A percentile compares a stretch with the other conserved stretches of the same genome.
These are phyloP conservation scores for Epinephelus coioides DNA, from an alignment of 2,797 vertebrate genomes.

Conservation along the genomic window DNA sequence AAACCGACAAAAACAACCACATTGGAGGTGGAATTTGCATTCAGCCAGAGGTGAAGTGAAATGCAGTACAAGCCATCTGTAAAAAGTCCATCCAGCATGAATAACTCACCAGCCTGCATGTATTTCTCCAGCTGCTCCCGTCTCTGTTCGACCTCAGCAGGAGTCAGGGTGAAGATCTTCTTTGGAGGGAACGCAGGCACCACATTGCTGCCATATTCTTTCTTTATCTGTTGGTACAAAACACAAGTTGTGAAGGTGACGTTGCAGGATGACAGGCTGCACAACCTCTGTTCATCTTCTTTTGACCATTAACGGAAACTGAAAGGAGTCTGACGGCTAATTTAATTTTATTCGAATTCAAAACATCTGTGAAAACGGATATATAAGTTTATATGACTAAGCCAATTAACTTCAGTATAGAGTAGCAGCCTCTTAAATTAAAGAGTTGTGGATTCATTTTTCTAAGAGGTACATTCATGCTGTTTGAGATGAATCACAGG, in stretches of 20 bases:
- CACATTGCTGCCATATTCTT: conserved; percentile 95
- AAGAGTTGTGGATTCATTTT: conserved; percentile 46
- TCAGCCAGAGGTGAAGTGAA: conserved; percentile 46
- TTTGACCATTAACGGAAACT: background rate
- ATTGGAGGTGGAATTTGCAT: conserved; percentile 35
- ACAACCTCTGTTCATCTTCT: background rate
- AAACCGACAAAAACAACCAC: conserved; percentile 36
- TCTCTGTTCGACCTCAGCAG: conserved; percentile 95
- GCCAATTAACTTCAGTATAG: conserved; percentile 16
- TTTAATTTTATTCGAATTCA: background rate
- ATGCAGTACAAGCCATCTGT: conserved; percentile 46
- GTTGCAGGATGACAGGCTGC: too few relatives aligned
- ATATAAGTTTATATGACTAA: background rate
- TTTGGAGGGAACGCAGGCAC: conserved; percentile 97
- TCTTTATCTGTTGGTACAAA: conserved; percentile 89
- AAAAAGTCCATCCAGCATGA: conserved; percentile 38
- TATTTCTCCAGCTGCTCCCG: conserved; percentile 98
- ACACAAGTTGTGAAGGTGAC: conserved; percentile 12
- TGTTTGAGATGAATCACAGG: conserved; percentile 75
- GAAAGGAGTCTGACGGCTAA: background rate
- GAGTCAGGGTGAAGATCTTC: conserved; percentile 97
- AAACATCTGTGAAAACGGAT: conserved; percentile 26
- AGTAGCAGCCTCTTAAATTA: conserved; percentile 37
- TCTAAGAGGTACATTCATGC: conserved; percentile 59
- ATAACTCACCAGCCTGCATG: conserved; percentile 96